phyloP scores from a whole-genome alignment of 2,113 vertebrate genomes.

The Percopsis transmontana region DNA sequence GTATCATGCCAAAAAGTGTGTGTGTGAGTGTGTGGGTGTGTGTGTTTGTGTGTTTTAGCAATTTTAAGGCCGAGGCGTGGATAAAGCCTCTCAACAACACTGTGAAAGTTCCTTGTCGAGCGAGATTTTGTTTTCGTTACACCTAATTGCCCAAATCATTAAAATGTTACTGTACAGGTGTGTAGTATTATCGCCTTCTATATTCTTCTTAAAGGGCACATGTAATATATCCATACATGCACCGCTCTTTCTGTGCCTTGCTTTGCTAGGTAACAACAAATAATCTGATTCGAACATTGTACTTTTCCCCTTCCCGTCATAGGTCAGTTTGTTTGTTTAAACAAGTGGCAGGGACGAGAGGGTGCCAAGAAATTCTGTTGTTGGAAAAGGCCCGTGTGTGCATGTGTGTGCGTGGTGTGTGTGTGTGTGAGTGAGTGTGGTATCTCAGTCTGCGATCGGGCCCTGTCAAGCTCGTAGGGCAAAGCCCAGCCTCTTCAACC shows the following conservation, averaged over 20 bases:
- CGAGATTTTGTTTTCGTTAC: constrained; percentile 71
- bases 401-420: constrained; percentile 27
- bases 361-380: constrained; percentile 76
- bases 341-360: constrained; percentile 70
- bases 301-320: constrained; percentile 53
- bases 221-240: constrained; percentile 64
- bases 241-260: neutral
- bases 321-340: constrained; percentile 76
- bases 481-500: constrained; percentile 67
- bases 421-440: constrained; percentile 39
- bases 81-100: constrained; percentile 63
- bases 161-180: constrained; percentile 71
- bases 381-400: constrained; percentile 65
- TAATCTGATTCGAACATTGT: constrained; percentile 60
- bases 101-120: constrained; percentile 62
- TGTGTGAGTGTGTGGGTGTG: too few species aligned
- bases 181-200: constrained; percentile 24
- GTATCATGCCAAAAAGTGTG: constrained; percentile 55
- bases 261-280: constrained; percentile 65
- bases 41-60: constrained; percentile 50
- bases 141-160: constrained; percentile 70
- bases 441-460: constrained; percentile 57
- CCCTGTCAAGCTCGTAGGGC: constrained; percentile 72
- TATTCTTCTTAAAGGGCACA: constrained; percentile 31
- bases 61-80: constrained; percentile 67